Evolutionary conservation across 2,888 invertebrate genomes (phyloP).

Genomic region (Pseudanteris insignis): DNA sequence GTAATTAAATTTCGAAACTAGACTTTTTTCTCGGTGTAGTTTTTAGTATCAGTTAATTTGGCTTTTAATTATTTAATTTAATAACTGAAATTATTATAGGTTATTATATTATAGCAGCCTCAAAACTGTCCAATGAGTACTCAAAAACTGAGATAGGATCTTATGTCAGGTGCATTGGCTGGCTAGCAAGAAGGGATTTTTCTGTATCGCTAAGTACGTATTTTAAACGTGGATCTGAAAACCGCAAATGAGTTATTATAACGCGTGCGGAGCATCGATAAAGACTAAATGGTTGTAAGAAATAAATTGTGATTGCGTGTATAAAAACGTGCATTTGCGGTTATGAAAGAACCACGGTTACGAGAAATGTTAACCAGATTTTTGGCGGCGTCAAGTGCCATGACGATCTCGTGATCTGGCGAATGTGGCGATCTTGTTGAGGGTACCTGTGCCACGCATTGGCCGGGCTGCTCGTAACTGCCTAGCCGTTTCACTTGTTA

Average conservation of each 20-base stretch:
- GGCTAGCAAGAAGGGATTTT: constrained; percentile 61
- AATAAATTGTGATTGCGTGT: too few species aligned
- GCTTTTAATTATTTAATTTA: not conserved
- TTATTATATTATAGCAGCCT: too few species aligned
- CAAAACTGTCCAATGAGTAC: constrained; percentile 37
- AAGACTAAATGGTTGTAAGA: too few species aligned
- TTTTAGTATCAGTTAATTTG: not conserved
- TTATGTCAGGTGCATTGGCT: constrained; percentile 60
- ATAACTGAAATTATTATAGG: too few species aligned
- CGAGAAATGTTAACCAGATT: constrained; percentile 50
- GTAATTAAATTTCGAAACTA: too few species aligned
- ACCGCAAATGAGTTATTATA: constrained; percentile 50
- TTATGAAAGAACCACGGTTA: constrained; percentile 49
- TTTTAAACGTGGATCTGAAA: constrained; percentile 54
- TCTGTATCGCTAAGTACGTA: constrained; percentile 58
- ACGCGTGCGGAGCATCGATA: too few species aligned
- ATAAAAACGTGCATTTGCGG: constrained; percentile 39
- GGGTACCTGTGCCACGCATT: constrained; percentile 65
- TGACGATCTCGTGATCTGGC: constrained; percentile 46
- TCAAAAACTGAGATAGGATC: constrained; percentile 30
- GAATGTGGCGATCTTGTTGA: constrained; percentile 57
- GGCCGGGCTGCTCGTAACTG: constrained; percentile 65
- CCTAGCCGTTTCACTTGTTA: constrained; percentile 64
- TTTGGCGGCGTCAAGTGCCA: constrained; percentile 44
- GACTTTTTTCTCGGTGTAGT: too few species aligned